Evolutionary conservation across 35 echinoderm and acorn worm species (phyloP), one percentile per base, ranked within the genome.

Genomic region (Apostichopus parvimensis): DNA sequence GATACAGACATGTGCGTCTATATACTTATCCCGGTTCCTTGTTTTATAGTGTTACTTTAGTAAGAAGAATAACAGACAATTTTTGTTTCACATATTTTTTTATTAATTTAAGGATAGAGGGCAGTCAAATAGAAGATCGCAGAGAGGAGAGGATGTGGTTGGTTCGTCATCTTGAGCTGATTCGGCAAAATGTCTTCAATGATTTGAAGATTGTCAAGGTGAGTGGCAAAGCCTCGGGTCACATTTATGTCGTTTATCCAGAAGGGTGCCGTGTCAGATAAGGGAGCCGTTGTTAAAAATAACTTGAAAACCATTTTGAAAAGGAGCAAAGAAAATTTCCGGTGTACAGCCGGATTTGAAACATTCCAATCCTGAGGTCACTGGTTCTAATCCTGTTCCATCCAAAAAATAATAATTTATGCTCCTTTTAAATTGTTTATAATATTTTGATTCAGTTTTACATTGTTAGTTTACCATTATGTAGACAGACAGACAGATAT

Each of bases 141-240:
- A 94, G 73, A 4, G 89, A 91, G 20, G 97, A 98, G 55, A 91
- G 92, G 34, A 96, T 96, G 97, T 98, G 97, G 97, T 79, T 98
- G 72, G 97, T 98, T 1, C 90, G 97, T 54, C 97, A 98, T 86
- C 75, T 98, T 62, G 97, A 98, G 77, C 88, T 98, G 23, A 96
- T 92, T 12, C 77, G 97, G 21, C 94, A 95, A 57, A 96, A 96
- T 64, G 88, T 96, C 24, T 55, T 96, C 66, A 91, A 90, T 28
- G 97, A 98, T 72, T 84, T 98, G 12, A 79, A 56, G 17, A 73
- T 96, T 87, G 94, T 98, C 13, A 95, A 94, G 90, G 97, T 98
- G 65, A 78, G 90, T 61, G 4, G 11, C 78, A 53, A 34, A 34
- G 28, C 28, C 28, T 34, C 28, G 0, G 2, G 28, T 34, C 28